Percentiles rank a stretch among this genome's conserved stretches.
Evolutionary conservation across 2,888 invertebrate genomes (phyloP).

Genomic region (Leptopterna dolabrata): DNA sequence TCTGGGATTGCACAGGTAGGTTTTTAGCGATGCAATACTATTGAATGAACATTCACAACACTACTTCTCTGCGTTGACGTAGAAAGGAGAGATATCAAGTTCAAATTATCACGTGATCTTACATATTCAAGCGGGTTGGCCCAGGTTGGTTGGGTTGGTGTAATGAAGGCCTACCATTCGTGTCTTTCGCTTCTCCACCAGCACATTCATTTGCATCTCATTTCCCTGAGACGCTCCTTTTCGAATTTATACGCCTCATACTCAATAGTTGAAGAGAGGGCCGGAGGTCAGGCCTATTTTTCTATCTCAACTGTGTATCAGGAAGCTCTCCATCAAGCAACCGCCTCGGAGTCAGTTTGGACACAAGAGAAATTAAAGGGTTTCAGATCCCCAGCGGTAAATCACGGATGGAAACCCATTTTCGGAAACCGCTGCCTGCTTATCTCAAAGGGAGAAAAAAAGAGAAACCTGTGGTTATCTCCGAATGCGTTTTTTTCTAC

Average conservation of each 20-base stretch:
- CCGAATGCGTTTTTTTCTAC: neutral
- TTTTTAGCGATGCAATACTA: neutral
- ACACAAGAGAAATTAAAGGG: conserved; percentile 22
- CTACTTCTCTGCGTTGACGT: neutral
- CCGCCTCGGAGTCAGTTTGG: neutral
- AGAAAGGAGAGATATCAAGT: conserved; percentile 4
- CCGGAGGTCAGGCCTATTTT: neutral
- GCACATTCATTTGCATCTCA: conserved; percentile 46
- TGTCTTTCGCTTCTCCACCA: neutral
- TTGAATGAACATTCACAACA: neutral
- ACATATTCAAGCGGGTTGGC: conserved; percentile 5
- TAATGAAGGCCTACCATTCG: conserved; percentile 19
- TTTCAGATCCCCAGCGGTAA: neutral
- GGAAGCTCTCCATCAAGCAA: conserved; percentile 22
- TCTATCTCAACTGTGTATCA: neutral
- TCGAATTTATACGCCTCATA: conserved; percentile 35
- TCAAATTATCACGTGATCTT: conserved; percentile 21
- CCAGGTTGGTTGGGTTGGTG: neutral
- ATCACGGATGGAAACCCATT: neutral
- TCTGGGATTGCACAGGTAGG: neutral
- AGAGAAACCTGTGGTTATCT: neutral
- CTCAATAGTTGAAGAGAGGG: neutral
- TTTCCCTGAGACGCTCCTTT: conserved; percentile 26
- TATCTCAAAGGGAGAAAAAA: neutral
- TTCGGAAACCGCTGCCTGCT: neutral